These are phyloP conservation scores for Corvus cornix DNA, from an alignment of 2,113 vertebrate species.

Conservation along the genomic window DNA sequence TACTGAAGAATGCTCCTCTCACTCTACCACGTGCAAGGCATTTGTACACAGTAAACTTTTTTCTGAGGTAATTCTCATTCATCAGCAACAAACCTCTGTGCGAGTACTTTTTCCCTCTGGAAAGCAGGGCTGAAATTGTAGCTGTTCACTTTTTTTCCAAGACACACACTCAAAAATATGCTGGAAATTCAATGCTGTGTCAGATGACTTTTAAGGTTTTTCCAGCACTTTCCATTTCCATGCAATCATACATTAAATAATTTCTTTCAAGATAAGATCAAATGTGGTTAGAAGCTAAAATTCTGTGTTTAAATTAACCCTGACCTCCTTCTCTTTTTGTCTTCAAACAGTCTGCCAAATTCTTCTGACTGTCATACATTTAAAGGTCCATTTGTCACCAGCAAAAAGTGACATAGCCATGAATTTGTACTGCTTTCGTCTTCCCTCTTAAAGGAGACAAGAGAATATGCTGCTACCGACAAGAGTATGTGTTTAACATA, in stretches of 20 bases:
- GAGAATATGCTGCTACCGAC: background rate
- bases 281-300: constrained; percentile 5
- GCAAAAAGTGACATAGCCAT: background rate
- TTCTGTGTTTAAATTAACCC: constrained; percentile 18
- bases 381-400: background rate
- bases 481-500: background rate
- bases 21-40: background rate
- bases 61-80: background rate
- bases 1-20: background rate
- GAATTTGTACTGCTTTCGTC: background rate
- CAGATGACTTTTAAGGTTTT: background rate
- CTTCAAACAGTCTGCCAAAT: constrained; percentile 7
- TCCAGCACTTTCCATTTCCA: background rate
- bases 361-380: background rate
- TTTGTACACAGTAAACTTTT: background rate
- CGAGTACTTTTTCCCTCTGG: background rate
- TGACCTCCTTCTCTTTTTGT: background rate
- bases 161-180: background rate
- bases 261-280: constrained; percentile 28
- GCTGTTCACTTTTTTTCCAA: background rate
- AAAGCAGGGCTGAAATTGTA: background rate
- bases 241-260: background rate
- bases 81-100: background rate
- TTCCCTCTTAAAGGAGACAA: background rate
- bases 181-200: constrained; percentile 4